These are phyloP conservation scores for Drosophila pandora DNA, from an alignment of 1,140 invertebrate species.

Conservation along the genomic window DNA sequence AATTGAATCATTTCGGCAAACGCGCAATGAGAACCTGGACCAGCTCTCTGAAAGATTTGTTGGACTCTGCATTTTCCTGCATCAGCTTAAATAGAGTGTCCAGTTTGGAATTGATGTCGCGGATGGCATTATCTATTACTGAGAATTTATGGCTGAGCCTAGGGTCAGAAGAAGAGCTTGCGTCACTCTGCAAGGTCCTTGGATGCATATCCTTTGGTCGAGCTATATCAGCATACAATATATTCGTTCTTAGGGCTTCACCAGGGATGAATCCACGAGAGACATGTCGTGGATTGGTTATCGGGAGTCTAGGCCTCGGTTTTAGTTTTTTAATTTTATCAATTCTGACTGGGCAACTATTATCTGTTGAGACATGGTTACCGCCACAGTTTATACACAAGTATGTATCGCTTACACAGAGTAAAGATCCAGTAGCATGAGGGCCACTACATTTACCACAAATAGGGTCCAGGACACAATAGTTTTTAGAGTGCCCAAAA, in stretches of 20 bases:
- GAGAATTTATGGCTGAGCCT: constrained; percentile 11
- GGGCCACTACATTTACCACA: constrained; percentile 25
- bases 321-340: constrained; percentile 16
- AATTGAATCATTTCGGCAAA: constrained; percentile 10
- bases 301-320: constrained; percentile 13
- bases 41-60: constrained; percentile 23
- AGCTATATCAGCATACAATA: constrained; percentile 12
- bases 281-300: background rate
- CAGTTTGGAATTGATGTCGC: constrained; percentile 8
- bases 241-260: constrained; percentile 8
- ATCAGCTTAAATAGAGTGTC: constrained; percentile 10
- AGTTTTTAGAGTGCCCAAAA: constrained; percentile 37
- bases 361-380: constrained; percentile 10
- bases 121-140: constrained; percentile 12
- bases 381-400: constrained; percentile 10
- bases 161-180: constrained; percentile 1
- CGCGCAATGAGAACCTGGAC: constrained; percentile 16
- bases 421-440: constrained; percentile 5
- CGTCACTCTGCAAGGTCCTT: background rate
- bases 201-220: background rate
- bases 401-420: constrained; percentile 7
- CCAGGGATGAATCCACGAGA: constrained; percentile 2
- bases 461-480: constrained; percentile 19
- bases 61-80: constrained; percentile 18
- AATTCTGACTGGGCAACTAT: constrained; percentile 6